Evolutionary conservation across 2,113 vertebrate species (phyloP), one percentile per base, ranked within the genome.

Genomic region (Pseudopodoces humilis): DNA sequence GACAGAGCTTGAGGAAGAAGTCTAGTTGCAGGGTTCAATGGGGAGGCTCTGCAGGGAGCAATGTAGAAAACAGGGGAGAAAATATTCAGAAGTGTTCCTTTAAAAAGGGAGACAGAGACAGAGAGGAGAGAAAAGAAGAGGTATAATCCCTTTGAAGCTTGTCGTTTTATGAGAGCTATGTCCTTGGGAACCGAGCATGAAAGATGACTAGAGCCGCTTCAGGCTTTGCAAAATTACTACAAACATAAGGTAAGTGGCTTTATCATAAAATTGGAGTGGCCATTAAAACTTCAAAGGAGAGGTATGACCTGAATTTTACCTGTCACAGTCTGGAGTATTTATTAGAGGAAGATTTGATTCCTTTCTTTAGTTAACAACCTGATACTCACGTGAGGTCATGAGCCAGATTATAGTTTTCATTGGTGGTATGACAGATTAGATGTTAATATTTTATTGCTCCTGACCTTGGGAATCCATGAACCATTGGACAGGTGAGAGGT

Each of bases 221-320:
- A 7, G 94, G 94, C 87, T 93, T 92, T 96, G 74, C 93, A 96
- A 97, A 97, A 97, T 97, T 94, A 96, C 93, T 90, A 88, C 96
- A 95, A 92, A 97, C 94, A 95, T 94, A 97, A 95, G 95, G 78
- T 96, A 86, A 97, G 92, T 86, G 90, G 87, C 88, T 96, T 97
- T 93, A 95, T 97, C 95, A 88, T 91, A 95, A 94, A 95, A 95
- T 77, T 90, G 94, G 93, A 97, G 96, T 89, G 92, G 83, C 70
- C 90, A 95, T 91, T 79, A 97, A 95, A 96, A 95, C 95, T 94
- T 97, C 94, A 96, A 95, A 96, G 96, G 95, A 95, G 83, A 94
- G 16, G 11, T 84, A 86, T 90, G 84, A 92, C 94, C 94, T 88
- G 92, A 97, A 93, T 91, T 95, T 97, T 96, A 97, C 92, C 81